Evolutionary conservation across 2,797 vertebrate genomes (phyloP).

Genomic region (Gastrophryne carolinensis): DNA sequence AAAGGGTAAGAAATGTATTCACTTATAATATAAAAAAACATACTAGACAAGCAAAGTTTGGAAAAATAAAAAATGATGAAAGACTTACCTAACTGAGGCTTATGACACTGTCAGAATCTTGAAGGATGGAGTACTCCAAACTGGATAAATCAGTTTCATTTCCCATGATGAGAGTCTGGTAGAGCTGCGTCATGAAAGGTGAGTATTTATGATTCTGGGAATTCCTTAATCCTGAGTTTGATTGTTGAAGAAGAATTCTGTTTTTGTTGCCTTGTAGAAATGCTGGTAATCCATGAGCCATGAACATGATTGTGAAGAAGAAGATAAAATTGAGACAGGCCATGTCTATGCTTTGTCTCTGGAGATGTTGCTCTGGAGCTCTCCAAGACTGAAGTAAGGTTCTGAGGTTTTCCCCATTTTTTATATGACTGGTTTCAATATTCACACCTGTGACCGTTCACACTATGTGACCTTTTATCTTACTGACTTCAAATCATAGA

Average conservation of each 20-base stretch:
- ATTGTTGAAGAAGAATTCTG: not conserved
- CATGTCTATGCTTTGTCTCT: not conserved
- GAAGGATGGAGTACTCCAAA: slow-evolving; percentile 54
- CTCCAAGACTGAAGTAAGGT: slow-evolving; percentile 1
- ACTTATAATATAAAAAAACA: no score
- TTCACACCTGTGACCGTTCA: slow-evolving; percentile 6
- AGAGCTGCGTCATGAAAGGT: slow-evolving; percentile 83
- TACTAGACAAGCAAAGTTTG: no score
- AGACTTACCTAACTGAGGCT: no score
- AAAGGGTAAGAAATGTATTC: no score
- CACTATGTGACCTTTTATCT: slow-evolving; percentile 66
- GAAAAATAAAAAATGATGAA: no score
- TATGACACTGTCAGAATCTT: slow-evolving; percentile 69
- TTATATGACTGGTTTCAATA: not conserved
- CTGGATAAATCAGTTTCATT: slow-evolving; percentile 43
- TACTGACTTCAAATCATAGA: not conserved
- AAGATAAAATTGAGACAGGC: not conserved
- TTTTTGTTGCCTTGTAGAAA: slow-evolving; percentile 6
- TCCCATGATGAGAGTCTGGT: slow-evolving; percentile 64
- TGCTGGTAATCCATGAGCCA: slow-evolving; percentile 3
- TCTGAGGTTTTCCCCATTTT: not conserved
- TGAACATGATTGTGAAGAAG: not conserved
- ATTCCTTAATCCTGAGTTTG: not conserved
- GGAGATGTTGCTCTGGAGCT: not conserved
- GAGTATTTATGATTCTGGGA: slow-evolving; percentile 61